These are phyloP conservation scores for Athalia circularis DNA, from an alignment of 2,888 invertebrate genomes.

Conservation along the genomic window DNA sequence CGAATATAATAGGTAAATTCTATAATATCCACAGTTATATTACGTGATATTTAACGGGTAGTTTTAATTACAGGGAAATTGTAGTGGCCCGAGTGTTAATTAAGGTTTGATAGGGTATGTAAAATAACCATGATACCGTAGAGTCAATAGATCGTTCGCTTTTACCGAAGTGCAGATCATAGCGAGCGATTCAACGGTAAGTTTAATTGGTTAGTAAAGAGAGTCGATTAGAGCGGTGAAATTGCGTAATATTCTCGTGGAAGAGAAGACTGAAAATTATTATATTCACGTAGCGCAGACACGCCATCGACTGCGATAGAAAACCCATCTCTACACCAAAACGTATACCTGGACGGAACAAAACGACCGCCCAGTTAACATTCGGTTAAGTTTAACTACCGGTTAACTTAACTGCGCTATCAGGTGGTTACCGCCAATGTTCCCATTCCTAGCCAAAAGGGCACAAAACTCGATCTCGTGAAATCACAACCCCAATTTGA, in stretches of 20 bases:
- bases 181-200: slow-evolving; percentile 70
- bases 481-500: slow-evolving; percentile 52
- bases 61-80: background rate
- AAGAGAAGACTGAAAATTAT: too few relatives aligned
- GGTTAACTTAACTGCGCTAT: slow-evolving; percentile 71
- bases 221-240: slow-evolving; percentile 72
- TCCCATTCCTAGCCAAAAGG: slow-evolving; percentile 63
- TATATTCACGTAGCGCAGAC: too few relatives aligned
- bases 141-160: background rate
- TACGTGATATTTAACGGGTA: too few relatives aligned
- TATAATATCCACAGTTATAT: too few relatives aligned
- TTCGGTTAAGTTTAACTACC: slow-evolving; percentile 69
- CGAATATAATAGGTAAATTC: too few relatives aligned
- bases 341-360: background rate
- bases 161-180: background rate
- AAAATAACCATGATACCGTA: background rate
- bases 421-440: slow-evolving; percentile 64
- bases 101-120: background rate
- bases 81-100: slow-evolving; percentile 17
- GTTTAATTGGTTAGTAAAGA: slow-evolving; percentile 56
- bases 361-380: slow-evolving; percentile 66
- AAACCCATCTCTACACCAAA: background rate
- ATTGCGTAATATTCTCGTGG: too few relatives aligned
- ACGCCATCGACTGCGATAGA: background rate
- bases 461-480: slow-evolving; percentile 61